Base-by-base conservation (phyloP, 2,888 invertebrate genomes). In the Chironomus tentans region DNA sequence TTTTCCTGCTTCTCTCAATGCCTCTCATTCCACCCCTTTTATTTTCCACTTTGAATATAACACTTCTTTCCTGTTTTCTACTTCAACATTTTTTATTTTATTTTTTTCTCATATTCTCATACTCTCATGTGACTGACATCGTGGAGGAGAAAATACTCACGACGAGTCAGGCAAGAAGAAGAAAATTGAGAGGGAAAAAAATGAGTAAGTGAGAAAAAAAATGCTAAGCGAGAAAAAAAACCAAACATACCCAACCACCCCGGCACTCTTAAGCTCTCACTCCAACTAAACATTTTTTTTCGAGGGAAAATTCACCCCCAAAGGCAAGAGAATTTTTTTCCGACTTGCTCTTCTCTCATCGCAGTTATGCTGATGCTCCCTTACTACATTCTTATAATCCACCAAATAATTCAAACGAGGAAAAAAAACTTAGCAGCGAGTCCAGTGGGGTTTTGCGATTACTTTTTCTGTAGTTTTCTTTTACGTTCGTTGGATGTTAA, bases 381-480 rank as follows among this genome's bases (percentile, higher is more conserved):
- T 38, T 12, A 18, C 62, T 13, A 65, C 22, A 22, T 21, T 65
- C 65, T 76, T 76, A 76, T 76, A 76, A 76, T 76, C 76, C 76
- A 76, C 76, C 76, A 76, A 76, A 76, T 76, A 76, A 76, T 76
- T 76, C 76, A 76, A 76, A 69, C 68, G 76, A 61, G 69, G 76
- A 50, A 38, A 68, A 50, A 69, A 28, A 69, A 28, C 69, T 21
- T 18, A 46, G 38, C 69, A 56, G 46, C 18, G 15, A 15, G n/a
- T 56, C 38, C 38, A 38, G 38, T 38, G 38, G 38, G 38, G 38
- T 7, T 38, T 38, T 38, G 38, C 10, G 38, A 38, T 38, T 38
- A 38, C 18, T 56, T 56, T 56, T 56, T 56, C 4, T 56, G 38
- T 38, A 4, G 7, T 38, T 38, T 38, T 38, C 38, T 38, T 38